These are phyloP conservation scores for Scaeva pyrastri DNA, from an alignment of 2,888 invertebrate genomes.

Conservation along the genomic window DNA sequence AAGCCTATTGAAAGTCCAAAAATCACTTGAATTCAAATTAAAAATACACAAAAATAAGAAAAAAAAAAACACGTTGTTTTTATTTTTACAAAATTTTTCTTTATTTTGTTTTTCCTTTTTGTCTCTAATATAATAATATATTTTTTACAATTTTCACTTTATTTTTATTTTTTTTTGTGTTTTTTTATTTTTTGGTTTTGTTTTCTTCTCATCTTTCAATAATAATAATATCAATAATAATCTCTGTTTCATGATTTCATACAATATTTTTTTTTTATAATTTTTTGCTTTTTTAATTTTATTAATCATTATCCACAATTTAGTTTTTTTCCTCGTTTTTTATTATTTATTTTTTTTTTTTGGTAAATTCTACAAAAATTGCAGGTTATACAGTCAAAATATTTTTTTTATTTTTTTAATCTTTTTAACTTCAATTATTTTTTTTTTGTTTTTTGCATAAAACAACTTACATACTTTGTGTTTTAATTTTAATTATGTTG, in stretches of 20 bases:
- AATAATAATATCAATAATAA: slow-evolving; percentile 76
- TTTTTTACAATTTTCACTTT: slow-evolving; percentile 69
- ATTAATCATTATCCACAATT: slow-evolving; percentile 79
- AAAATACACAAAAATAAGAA: no score
- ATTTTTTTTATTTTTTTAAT: slow-evolving; percentile 46
- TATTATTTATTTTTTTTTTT: slow-evolving; percentile 20
- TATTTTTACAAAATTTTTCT: slow-evolving; percentile 76
- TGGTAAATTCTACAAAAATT: slow-evolving; percentile 75
- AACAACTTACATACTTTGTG: slow-evolving; percentile 59
- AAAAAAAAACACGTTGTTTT: not conserved
- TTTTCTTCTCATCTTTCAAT: slow-evolving; percentile 71
- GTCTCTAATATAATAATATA: slow-evolving; percentile 76
- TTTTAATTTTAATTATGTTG: slow-evolving; percentile 33
- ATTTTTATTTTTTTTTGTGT: slow-evolving; percentile 55
- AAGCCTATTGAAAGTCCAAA: no score
- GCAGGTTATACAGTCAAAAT: slow-evolving; percentile 76
- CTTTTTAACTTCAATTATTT: slow-evolving; percentile 47
- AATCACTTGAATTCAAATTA: no score
- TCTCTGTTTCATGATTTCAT: slow-evolving; percentile 73
- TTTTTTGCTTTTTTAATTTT: slow-evolving; percentile 77
- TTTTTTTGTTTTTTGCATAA: slow-evolving; percentile 57
- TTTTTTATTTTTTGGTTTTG: slow-evolving; percentile 54
- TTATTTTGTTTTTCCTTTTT: slow-evolving; percentile 75
- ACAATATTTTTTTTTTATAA: slow-evolving; percentile 64
- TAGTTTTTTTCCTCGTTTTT: slow-evolving; percentile 60